phyloP scores from a whole-genome alignment of 2,113 vertebrate genomes.

The Nansenia antarctica region DNA sequence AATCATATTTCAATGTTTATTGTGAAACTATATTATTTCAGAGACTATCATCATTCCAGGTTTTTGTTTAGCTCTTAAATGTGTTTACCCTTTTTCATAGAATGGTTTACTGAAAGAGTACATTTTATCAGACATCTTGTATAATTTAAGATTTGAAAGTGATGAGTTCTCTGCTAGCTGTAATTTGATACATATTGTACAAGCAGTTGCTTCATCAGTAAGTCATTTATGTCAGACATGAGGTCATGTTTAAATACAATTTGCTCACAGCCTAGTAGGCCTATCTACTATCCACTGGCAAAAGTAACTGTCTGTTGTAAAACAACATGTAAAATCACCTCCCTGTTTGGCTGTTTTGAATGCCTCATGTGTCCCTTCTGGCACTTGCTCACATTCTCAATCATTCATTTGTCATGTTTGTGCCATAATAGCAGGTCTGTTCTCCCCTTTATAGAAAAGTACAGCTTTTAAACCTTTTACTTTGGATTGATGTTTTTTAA shows the following conservation, averaged over 20 bases:
- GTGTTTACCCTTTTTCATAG: background rate
- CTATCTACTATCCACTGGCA: background rate
- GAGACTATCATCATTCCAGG: slow-evolving; percentile 25
- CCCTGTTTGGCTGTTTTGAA: background rate
- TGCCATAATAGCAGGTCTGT: slow-evolving; percentile 46
- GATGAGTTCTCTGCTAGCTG: slow-evolving; percentile 18
- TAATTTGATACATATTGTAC: slow-evolving; percentile 10
- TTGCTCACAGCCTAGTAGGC: slow-evolving; percentile 11
- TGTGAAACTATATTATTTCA: background rate
- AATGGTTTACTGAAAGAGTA: slow-evolving; percentile 6
- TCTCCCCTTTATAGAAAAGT: slow-evolving; percentile 21
- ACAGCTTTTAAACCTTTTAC: slow-evolving; percentile 41
- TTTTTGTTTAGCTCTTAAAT: slow-evolving; percentile 20
- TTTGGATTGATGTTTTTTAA: slow-evolving; percentile 47
- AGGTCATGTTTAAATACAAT: slow-evolving; percentile 17
- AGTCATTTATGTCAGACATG: slow-evolving; percentile 12
- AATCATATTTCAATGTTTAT: background rate
- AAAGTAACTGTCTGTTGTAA: slow-evolving; percentile 3
- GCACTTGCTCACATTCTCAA: slow-evolving; percentile 15
- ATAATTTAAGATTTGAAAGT: slow-evolving; percentile 44
- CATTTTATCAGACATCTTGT: slow-evolving; percentile 46
- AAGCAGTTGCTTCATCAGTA: slow-evolving; percentile 34
- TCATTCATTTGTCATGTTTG: slow-evolving; percentile 25
- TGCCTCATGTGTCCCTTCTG: background rate
- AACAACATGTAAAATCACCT: slow-evolving; percentile 10